Base-by-base conservation (phyloP, 92 coral and sea anemone species). In the Diadumene lineata region DNA sequence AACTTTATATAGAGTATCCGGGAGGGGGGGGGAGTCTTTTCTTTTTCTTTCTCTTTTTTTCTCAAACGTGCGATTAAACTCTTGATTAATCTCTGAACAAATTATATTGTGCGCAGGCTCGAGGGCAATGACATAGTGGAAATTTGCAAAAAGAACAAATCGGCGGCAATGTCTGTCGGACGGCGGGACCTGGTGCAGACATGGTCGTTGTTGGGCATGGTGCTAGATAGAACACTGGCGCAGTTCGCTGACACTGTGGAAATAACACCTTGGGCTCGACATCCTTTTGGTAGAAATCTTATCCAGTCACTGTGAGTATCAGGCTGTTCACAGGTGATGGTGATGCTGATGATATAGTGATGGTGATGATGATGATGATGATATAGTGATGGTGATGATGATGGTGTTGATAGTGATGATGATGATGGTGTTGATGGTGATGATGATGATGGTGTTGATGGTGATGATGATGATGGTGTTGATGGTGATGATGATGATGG, bases 211-310 rank as follows among this genome's bases (percentile, higher is more conserved):
- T 80, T 96, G 50, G 90, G 90, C 30, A 81, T 86, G 51, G 88
- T 96, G 22, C 85, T 96, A 75, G 93, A 96, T 68, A 74, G 70
- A 66, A 89, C 87, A 33, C 80, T 96, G 17, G 88, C 97, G 34
- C 88, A 82, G 25, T 79, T 89, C 9, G 62, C 83, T 26, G 86
- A 87, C 51, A 78, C 84, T 50, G 77, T 90, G 79, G 97, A 92
- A 18, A 91, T 89, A 56, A 51, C 97, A 29, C 99, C 99, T 43
- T 96, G 99, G 99, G 99, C 99, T 34, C 84, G 82, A 55, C 99
- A 96, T 78, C 97, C 99, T 2, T 96, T 96, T 79, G 99, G 99
- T 23, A 68, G 91, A 64, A 80, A 88, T 43, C 80, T 96, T 74
- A 62, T 96, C 30, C 71, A 68, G 61, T 96, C 97, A 17, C 78